These are phyloP conservation scores for Microplitis deprimator DNA, from an alignment of 2,888 invertebrate genomes.

Conservation along the genomic window DNA sequence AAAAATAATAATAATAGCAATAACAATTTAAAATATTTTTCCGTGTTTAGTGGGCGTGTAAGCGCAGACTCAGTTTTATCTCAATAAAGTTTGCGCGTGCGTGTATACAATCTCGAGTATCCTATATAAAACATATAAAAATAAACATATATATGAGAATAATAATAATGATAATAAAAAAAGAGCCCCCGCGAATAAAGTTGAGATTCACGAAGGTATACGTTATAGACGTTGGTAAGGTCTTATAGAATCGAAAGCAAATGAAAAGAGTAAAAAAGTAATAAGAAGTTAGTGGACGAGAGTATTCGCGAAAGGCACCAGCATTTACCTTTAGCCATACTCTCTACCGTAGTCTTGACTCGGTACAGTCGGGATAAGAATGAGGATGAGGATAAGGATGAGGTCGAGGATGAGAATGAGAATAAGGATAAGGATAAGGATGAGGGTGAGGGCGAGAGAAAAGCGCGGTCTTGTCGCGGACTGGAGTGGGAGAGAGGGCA, in stretches of 20 bases:
- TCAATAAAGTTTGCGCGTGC: conserved; percentile 24
- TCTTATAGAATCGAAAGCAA: conserved; percentile 9
- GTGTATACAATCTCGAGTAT: conserved; percentile 30
- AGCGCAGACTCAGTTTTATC: conserved; percentile 35
- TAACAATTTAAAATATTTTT: conserved; percentile 10
- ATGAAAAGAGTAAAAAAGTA: conserved; percentile 23
- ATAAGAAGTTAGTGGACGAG: conserved; percentile 36
- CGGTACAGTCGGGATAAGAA: background rate
- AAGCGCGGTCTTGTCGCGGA: conserved; percentile 26
- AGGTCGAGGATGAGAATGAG: conserved; percentile 31
- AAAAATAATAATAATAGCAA: conserved; percentile 8
- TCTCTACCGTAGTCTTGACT: background rate
- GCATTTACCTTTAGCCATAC: conserved; percentile 5
- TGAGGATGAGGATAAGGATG: conserved; percentile 4
- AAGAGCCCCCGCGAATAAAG: conserved; percentile 32
- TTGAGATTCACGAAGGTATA: conserved; percentile 20
- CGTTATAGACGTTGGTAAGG: background rate
- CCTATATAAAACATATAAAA: background rate
- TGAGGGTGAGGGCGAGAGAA: conserved; percentile 30
- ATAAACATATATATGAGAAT: background rate
- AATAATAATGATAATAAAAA: background rate
- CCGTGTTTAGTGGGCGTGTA: conserved; percentile 37
- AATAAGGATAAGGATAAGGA: conserved; percentile 42
- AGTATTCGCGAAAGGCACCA: conserved; percentile 36
- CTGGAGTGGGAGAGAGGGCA: conserved; percentile 32